Evolutionary conservation across 2,797 vertebrate genomes (phyloP), one percentile per base, ranked within the genome.

Genomic region (Forpus xanthops): DNA sequence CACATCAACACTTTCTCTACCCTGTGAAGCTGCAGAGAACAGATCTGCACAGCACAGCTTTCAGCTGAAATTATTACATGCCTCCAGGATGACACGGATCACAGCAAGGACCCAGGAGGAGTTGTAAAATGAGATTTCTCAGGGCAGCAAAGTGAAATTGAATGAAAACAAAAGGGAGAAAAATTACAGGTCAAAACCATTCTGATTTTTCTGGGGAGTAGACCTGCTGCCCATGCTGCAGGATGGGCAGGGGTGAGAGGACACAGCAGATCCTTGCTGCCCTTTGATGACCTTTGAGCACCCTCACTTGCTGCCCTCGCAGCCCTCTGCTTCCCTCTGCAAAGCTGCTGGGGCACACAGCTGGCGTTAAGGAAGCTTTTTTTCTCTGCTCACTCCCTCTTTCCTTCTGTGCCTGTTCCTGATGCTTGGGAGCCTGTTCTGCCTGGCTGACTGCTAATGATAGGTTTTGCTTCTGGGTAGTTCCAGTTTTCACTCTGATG

Each of bases 371-470:
- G 65, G 82, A 91, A 83, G 42, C 33, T 75, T 49, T 37, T 58
- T 79, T 50, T 6, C 30, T 19, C 60, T 92, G 45, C 60, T 93
- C 20, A 11, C 37, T 15, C 20, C 15, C 31, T n/a, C 23, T 52
- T 91, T 19, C 33, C 58, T 77, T 47, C 72, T 6, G 2, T 31
- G 68, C n/a, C 33, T 42, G 41, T 11, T 91, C 56, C 66, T 56
- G 74, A 85, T 58, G 37, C 83, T 65, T 44, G 2, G 52, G 56
- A 91, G 64, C 73, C 64, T 0, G 5, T 66, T 94, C 92, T 91
- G 85, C 89, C 88, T 81, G 80, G 64, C 67, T 92, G 73, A 3
- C 74, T 70, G 80, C 77, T 94, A 94, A 94, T 87, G 85, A 94
- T 24, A 90, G 86, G 91, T 84, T 94, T 79, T 16, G 25, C 85